These are phyloP conservation scores for Bovichtus variegatus DNA, from an alignment of 2,797 vertebrate species.

Conservation along the genomic window DNA sequence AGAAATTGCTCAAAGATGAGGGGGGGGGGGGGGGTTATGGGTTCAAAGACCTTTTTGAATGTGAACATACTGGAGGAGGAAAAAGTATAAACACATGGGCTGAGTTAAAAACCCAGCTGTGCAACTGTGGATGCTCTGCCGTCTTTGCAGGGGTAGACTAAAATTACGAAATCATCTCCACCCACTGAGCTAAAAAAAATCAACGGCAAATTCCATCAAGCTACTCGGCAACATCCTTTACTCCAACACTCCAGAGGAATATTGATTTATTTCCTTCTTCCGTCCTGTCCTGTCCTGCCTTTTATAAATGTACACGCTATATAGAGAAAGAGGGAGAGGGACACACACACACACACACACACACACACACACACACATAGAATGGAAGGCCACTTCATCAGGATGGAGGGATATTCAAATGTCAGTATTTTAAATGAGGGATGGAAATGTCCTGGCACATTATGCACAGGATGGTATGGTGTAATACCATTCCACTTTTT, in stretches of 20 bases:
- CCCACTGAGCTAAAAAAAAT: constrained; percentile 11
- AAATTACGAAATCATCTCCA: background rate
- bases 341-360: constrained; percentile 11
- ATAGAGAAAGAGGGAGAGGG: background rate
- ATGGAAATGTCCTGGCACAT: constrained; percentile 21
- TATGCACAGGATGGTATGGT: constrained; percentile 28
- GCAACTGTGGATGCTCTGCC: background rate
- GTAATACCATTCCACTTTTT: constrained; percentile 21
- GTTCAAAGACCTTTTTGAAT: constrained; percentile 14
- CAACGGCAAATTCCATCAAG: constrained; percentile 31
- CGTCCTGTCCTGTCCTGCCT: constrained; percentile 3
- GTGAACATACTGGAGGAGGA: background rate
- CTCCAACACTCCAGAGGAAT: constrained; percentile 26
- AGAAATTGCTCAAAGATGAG: constrained; percentile 9
- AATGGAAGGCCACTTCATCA: background rate
- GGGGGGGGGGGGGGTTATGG: background rate
- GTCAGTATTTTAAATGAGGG: constrained; percentile 33
- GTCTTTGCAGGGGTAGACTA: background rate
- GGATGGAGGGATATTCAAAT: constrained; percentile 24
- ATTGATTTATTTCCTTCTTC: constrained; percentile 28
- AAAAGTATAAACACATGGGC: background rate
- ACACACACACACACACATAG: constrained; percentile 6
- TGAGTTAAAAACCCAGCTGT: background rate
- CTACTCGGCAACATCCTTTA: constrained; percentile 29
- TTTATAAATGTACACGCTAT: constrained; percentile 16